Percentiles rank a stretch among this genome's conserved stretches.
Conservation (phyloP, 2,888 invertebrate species). For the Papilio elwesi region DNA sequence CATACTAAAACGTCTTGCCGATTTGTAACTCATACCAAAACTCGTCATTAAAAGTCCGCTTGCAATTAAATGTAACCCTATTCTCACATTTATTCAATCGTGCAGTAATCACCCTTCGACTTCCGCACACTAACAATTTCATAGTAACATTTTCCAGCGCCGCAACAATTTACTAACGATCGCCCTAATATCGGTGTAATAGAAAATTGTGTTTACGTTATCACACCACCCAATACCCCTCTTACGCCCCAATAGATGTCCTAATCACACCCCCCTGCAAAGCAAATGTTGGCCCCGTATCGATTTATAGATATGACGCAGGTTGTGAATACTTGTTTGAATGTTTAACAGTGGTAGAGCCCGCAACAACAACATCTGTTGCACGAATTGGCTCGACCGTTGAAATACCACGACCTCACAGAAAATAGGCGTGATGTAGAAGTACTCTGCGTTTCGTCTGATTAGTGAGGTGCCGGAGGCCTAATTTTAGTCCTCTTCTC, state of each 20-base stretch:
- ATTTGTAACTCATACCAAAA: too few relatives aligned
- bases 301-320: conserved; percentile 35
- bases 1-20: too few relatives aligned
- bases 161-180: conserved; percentile 18
- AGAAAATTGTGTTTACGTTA: conserved; percentile 36
- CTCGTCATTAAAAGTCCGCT: background rate
- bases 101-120: background rate
- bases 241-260: conserved; percentile 24
- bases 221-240: conserved; percentile 28
- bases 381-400: too few relatives aligned
- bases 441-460: too few relatives aligned
- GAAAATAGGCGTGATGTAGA: too few relatives aligned
- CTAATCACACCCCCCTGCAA: conserved; percentile 37
- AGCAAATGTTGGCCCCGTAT: conserved; percentile 30
- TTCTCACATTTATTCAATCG: background rate
- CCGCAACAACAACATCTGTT: too few relatives aligned
- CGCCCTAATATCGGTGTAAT: conserved; percentile 1
- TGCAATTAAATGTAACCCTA: background rate
- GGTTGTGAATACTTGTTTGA: background rate
- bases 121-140: background rate
- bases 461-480: too few relatives aligned
- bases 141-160: conserved; percentile 1
- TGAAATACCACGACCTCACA: too few relatives aligned
- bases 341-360: too few relatives aligned
- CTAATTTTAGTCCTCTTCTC: too few relatives aligned